Conservation (phyloP, 2,113 vertebrate genomes). For the Cebus imitator region DNA sequence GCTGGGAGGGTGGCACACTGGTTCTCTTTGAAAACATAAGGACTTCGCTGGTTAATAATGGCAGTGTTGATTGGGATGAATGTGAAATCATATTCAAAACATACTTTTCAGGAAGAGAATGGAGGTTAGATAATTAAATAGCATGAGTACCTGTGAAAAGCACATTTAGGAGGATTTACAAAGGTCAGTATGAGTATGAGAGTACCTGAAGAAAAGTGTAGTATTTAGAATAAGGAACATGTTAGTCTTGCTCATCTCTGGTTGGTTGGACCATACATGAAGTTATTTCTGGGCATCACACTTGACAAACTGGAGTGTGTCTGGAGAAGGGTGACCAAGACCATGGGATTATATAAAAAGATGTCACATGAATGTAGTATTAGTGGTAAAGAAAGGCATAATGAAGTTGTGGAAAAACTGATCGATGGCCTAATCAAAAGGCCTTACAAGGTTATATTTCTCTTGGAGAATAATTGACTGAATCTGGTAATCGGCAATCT, state of each 20-base stretch:
- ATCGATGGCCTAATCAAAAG: neutral
- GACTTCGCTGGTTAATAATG: neutral
- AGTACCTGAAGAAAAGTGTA: neutral
- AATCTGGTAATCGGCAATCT: neutral
- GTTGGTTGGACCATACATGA: neutral
- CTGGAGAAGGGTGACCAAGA: neutral
- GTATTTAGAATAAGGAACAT: constrained; percentile 6
- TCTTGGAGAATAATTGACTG: constrained; percentile 5
- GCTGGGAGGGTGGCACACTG: neutral
- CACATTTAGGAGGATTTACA: neutral
- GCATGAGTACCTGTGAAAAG: neutral
- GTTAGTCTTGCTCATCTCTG: neutral
- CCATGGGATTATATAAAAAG: neutral
- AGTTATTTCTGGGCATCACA: neutral
- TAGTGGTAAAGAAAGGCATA: neutral
- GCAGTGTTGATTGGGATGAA: neutral
- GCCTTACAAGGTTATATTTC: neutral
- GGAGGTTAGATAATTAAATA: neutral
- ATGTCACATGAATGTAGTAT: neutral
- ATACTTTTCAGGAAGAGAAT: constrained; percentile 4
- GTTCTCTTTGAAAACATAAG: constrained; percentile 31
- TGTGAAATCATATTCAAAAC: neutral
- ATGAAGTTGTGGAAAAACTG: neutral
- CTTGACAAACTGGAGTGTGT: neutral
- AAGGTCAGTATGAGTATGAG: neutral